phyloP scores from a whole-genome alignment of 2,888 invertebrate genomes.

The Cephus rjabovi region DNA sequence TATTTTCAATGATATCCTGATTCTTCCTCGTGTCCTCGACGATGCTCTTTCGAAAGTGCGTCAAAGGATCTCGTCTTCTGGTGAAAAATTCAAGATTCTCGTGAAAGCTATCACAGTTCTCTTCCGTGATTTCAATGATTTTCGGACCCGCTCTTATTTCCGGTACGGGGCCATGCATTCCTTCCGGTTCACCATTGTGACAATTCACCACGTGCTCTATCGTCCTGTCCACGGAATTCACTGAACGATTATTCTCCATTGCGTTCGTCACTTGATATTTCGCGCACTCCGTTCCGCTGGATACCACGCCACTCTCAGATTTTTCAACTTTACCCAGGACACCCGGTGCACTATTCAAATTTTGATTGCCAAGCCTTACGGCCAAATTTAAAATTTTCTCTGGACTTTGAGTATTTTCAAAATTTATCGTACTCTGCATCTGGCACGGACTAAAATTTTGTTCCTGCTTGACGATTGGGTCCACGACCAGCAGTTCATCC shows the following conservation, averaged over 20 bases:
- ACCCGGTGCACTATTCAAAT: conserved; percentile 68
- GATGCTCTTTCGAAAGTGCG: conserved; percentile 5
- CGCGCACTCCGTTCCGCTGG: conserved; percentile 52
- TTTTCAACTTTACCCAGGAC: conserved; percentile 67
- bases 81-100: conserved; percentile 60
- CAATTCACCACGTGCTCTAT: conserved; percentile 55
- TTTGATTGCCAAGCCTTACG: conserved; percentile 62
- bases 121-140: conserved; percentile 59
- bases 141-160: conserved; percentile 38
- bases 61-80: conserved; percentile 42
- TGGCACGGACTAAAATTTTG: conserved; percentile 52
- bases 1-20: conserved; percentile 17
- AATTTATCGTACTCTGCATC: conserved; percentile 37
- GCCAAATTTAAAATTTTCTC: conserved; percentile 49
- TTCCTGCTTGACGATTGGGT: conserved; percentile 53
- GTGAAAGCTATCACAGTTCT: conserved; percentile 62
- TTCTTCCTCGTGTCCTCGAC: not conserved
- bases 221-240: conserved; percentile 53
- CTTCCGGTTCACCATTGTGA: conserved; percentile 27
- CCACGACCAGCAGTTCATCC: conserved; percentile 44
- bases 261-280: conserved; percentile 21
- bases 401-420: conserved; percentile 49
- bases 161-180: conserved; percentile 3
- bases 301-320: conserved; percentile 46
- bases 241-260: conserved; percentile 41